These are phyloP conservation scores for Zoroaster sp. DNA, from an alignment of 53 echinoderm and acorn worm species.

Conservation along the genomic window DNA sequence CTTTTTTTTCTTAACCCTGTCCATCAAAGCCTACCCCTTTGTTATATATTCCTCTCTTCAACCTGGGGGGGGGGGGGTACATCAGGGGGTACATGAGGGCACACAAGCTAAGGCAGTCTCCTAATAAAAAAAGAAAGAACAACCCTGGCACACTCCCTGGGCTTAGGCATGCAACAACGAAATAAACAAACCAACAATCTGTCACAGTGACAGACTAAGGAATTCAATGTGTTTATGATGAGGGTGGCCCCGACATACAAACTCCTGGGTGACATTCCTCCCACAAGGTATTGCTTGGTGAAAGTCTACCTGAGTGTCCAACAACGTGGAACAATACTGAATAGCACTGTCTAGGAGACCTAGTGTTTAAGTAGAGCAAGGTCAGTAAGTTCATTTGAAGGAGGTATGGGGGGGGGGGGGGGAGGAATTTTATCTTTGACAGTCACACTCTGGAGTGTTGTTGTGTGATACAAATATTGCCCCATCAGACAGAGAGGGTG, in stretches of 20 bases:
- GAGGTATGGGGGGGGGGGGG: too few relatives aligned
- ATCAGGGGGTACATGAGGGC: background rate
- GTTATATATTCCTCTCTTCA: background rate
- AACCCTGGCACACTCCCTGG: background rate
- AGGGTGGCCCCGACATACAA: background rate
- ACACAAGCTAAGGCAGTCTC: background rate
- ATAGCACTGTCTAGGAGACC: background rate
- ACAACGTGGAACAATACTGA: background rate
- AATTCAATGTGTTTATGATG: background rate
- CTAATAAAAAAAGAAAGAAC: background rate
- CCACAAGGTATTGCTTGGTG: background rate
- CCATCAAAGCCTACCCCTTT: background rate
- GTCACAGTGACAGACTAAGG: background rate
- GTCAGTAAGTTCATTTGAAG: background rate
- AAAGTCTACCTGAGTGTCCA: background rate
- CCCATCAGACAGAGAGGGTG: too few relatives aligned
- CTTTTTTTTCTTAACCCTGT: constrained; percentile 29
- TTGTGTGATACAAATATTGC: too few relatives aligned
- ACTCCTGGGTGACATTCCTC: background rate
- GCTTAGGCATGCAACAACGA: background rate
- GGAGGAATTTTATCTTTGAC: too few relatives aligned
- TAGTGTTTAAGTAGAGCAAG: background rate
- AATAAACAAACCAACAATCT: background rate
- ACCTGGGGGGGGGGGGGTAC: background rate
- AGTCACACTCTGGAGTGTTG: too few relatives aligned